phyloP scores from a whole-genome alignment of 2,113 vertebrate species.

The Trichomycterus rosablanca region DNA sequence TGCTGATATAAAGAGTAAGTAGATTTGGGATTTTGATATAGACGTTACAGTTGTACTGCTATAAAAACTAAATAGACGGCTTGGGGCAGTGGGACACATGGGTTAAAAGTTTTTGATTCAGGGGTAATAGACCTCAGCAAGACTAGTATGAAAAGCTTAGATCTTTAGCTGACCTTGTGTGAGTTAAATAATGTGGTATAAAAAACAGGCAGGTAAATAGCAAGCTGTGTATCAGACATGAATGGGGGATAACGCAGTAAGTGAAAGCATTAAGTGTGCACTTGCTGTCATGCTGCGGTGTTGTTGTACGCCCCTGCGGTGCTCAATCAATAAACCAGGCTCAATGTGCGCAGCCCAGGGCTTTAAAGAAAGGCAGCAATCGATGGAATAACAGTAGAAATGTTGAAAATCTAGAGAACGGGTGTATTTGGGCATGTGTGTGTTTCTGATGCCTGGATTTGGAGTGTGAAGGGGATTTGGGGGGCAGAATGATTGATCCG shows the following conservation, averaged over 20 bases:
- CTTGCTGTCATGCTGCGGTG: slow-evolving; percentile 21
- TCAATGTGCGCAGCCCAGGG: background rate
- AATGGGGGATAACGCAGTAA: slow-evolving; percentile 17
- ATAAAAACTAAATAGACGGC: too few species aligned
- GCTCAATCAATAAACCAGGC: slow-evolving; percentile 32
- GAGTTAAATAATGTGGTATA: background rate
- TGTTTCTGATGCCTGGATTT: background rate
- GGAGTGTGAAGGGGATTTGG: slow-evolving; percentile 16
- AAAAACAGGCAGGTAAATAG: slow-evolving; percentile 26
- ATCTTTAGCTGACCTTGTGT: slow-evolving; percentile 13
- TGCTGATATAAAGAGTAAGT: too few species aligned
- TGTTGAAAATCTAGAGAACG: background rate
- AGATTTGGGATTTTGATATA: too few species aligned
- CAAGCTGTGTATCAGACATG: slow-evolving; percentile 9
- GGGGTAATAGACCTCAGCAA: too few species aligned
- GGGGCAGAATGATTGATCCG: slow-evolving; percentile 39
- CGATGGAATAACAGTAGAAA: slow-evolving; percentile 32
- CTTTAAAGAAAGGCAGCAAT: slow-evolving; percentile 18
- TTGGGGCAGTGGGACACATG: too few species aligned
- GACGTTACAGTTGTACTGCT: too few species aligned
- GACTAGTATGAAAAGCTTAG: too few species aligned
- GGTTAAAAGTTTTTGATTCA: too few species aligned
- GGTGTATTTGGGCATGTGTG: slow-evolving; percentile 18
- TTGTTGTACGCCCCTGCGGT: slow-evolving; percentile 24
- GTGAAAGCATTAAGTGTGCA: slow-evolving; percentile 30